Percentiles rank a stretch among this genome's conserved stretches.
Evolutionary conservation across 53 echinoderm and acorn worm genomes (phyloP).

Genomic region (Actinopyga echinites): DNA sequence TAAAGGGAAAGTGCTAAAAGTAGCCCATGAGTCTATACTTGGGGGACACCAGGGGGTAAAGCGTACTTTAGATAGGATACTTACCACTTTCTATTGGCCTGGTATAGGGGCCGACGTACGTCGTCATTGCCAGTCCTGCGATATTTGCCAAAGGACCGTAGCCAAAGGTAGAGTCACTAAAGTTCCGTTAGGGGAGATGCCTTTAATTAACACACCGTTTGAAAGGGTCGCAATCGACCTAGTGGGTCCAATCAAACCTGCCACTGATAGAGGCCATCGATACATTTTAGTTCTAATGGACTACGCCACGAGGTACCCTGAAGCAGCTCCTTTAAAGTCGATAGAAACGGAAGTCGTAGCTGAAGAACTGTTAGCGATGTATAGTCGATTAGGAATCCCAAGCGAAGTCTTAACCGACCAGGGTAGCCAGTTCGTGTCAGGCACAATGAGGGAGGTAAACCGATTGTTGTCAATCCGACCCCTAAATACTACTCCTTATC

Average conservation of each 20-base stretch:
- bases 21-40: slow-evolving; percentile 33
- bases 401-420: slow-evolving; percentile 49
- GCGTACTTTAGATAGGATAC: slow-evolving; percentile 35
- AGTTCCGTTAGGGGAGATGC: slow-evolving; percentile 36
- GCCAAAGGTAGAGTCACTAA: slow-evolving; percentile 53
- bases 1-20: slow-evolving; percentile 24
- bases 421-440: slow-evolving; percentile 60
- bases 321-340: slow-evolving; percentile 47
- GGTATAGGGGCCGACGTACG: slow-evolving; percentile 41
- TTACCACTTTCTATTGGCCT: slow-evolving; percentile 50
- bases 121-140: slow-evolving; percentile 54
- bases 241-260: slow-evolving; percentile 55
- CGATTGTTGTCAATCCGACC: slow-evolving; percentile 53
- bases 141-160: slow-evolving; percentile 34
- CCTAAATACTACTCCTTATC: slow-evolving; percentile 25
- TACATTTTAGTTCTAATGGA: slow-evolving; percentile 49
- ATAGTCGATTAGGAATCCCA: slow-evolving; percentile 56
- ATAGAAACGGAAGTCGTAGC: slow-evolving; percentile 52
- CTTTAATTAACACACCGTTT: slow-evolving; percentile 32
- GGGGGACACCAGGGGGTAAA: slow-evolving; percentile 44
- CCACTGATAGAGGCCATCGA: slow-evolving; percentile 33
- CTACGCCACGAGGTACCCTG: slow-evolving; percentile 43
- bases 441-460: slow-evolving; percentile 49
- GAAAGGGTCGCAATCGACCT: slow-evolving; percentile 52
- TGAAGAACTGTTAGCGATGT: slow-evolving; percentile 46